Conservation (phyloP, 2,888 invertebrate species). For the Mantis religiosa region DNA sequence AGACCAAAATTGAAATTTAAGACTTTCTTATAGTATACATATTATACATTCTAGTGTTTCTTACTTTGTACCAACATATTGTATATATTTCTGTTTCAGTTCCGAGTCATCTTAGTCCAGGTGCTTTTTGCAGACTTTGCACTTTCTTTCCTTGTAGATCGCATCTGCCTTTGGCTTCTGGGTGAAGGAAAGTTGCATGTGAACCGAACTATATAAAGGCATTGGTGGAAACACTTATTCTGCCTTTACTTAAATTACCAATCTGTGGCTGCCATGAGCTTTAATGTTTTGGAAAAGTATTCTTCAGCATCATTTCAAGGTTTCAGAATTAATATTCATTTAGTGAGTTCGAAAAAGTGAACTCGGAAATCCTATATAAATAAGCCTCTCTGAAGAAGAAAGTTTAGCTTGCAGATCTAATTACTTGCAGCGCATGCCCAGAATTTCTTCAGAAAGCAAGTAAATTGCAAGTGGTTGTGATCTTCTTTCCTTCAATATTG, state of each 20-base stretch:
- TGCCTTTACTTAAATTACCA: background rate
- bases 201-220: conserved; percentile 20
- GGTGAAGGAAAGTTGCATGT: conserved; percentile 65
- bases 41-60: conserved; percentile 13
- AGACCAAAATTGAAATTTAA: background rate
- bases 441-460: background rate
- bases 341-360: background rate
- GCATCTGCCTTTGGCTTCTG: conserved; percentile 78
- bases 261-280: background rate
- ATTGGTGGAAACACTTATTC: background rate
- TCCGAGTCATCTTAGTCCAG: conserved; percentile 77
- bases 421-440: background rate
- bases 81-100: conserved; percentile 60
- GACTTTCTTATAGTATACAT: background rate
- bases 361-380: background rate
- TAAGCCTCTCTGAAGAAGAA: background rate
- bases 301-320: background rate
- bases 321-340: background rate
- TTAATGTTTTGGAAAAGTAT: background rate
- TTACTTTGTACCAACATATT: conserved; percentile 25
- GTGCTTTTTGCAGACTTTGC: conserved; percentile 82
- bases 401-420: background rate
- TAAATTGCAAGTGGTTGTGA: background rate
- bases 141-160: conserved; percentile 80
- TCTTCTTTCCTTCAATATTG: background rate